Base-by-base conservation (phyloP, 2,797 vertebrate genomes). In the Gymnothorax reevesii region DNA sequence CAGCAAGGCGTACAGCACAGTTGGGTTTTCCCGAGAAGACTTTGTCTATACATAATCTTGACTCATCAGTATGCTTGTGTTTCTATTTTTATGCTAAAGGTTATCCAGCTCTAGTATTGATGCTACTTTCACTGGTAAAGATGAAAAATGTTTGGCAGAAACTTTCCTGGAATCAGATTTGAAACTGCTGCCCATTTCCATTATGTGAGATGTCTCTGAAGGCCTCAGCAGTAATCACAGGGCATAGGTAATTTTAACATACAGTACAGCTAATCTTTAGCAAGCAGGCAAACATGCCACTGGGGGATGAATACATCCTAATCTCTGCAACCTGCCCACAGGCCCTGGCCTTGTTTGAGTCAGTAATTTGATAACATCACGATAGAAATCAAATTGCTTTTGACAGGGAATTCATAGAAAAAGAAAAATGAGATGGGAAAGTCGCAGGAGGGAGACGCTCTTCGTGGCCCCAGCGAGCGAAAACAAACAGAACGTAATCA, bases 331-430 rank as follows among this genome's bases (percentile, higher is more conserved):
- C 54, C 13, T 42, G 71, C 49, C 33, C 49, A 20, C 15, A 79
- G 49, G 49, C 33, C 75, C 71, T 79, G 75, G 75, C 75, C 75
- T 54, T 54, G 22, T 42, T 33, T 75, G 27, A 75, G 71, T 75
- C 42, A 75, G 71, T 33, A 75, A 75, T 25, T 75, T 42, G 71
- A 75, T 75, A 75, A 75, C 13, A 75, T 33, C 71, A 42, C 42
- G 71, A 75, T 75, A 75, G 71, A 75, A 75, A 75, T 75, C 25
- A 75, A 71, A 75, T 75, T 10, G 13, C 27, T 75, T 75, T 42
- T 75, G 71, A 12, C 71, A 75, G 71, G 71, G 71, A 75, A 75
- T 75, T 42, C 71, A 75, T 33, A 75, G 71, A 33, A 75, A 33
- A 75, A 33, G 27, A 17, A 42, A 75, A 75, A 75, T 75, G 71